Evolutionary conservation across 2,888 invertebrate species (phyloP), one percentile per base, ranked within the genome.

Genomic region (Mongoloraphidia duomilia): DNA sequence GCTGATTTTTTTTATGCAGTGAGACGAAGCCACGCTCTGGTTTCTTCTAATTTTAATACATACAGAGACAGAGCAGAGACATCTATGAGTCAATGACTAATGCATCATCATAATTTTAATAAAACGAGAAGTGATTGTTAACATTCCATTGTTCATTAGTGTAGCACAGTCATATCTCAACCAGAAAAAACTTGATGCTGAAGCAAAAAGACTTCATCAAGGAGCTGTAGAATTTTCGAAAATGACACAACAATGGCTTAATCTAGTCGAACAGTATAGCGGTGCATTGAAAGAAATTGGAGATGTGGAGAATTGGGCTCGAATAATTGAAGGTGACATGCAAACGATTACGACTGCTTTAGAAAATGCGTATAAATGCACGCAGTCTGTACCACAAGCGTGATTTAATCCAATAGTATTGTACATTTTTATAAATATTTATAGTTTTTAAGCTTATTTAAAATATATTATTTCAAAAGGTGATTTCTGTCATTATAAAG

Each of bases 91-190:
- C 26, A 5, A 26, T 26, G 6, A 6, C 3, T 26, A 26, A 26
- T 6, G 26, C 26, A 26, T 6, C 6, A 26, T 26, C 6, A 26
- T 26, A 26, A 26, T 26, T 26, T 26, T 26, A 26, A 26, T 26
- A 26, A 26, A 26, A 26, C 26, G 26, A 26, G 6, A 6, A 26
- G 26, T 26, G 33, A 36, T 46, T 13, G 6, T 48, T 9, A 13
- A 36, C 11, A 13, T 45, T 49, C 50, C 50, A 51, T 57, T 53
- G 51, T 51, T 49, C 70, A 72, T 54, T 68, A 92, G 95, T 10
- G 96, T 97, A 4, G 94, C 97, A 0, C 95, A 96, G 70, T 97
- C 98, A 0, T 98, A 98, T 66, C 74, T 96, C 41, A 98, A 98
- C 67, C 97, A 98, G 67, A 96, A 96, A 66, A 85, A 95, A 61